Percentiles rank a stretch among this genome's conserved stretches.
These are phyloP conservation scores for Cryptophagus acutangulus DNA, from an alignment of 2,888 invertebrate species.

Conservation along the genomic window DNA sequence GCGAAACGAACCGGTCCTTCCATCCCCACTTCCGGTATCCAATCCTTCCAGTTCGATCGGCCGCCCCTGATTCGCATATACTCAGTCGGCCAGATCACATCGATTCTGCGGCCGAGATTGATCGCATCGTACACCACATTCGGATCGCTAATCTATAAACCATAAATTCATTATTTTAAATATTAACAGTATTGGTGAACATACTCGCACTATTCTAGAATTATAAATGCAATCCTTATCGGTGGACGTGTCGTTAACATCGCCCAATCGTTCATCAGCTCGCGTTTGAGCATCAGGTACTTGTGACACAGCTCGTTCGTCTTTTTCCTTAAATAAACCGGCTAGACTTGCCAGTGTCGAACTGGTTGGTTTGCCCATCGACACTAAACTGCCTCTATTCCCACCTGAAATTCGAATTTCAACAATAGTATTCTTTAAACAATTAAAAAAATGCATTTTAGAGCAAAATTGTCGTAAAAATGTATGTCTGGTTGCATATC, in stretches of 20 bases:
- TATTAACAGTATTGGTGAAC: constrained; percentile 7
- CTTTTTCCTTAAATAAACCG: constrained; percentile 62
- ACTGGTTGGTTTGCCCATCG: constrained; percentile 83
- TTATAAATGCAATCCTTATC: constrained; percentile 13
- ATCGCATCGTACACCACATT: constrained; percentile 84
- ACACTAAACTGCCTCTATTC: constrained; percentile 76
- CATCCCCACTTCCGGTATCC: constrained; percentile 89
- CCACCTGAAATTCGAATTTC: constrained; percentile 50
- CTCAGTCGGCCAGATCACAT: constrained; percentile 95
- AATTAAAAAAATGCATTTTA: too few species aligned
- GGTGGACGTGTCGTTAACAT: constrained; percentile 35
- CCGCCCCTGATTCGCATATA: constrained; percentile 83
- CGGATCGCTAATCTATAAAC: constrained; percentile 55
- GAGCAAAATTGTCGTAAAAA: too few species aligned
- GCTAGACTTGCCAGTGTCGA: constrained; percentile 79
- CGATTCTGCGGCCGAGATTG: constrained; percentile 83
- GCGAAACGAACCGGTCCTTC: constrained; percentile 66
- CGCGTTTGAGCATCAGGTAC: constrained; percentile 36
- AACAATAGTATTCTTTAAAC: too few species aligned
- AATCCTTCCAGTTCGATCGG: constrained; percentile 81
- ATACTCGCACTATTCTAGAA: constrained; percentile 32
- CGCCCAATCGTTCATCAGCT: constrained; percentile 38
- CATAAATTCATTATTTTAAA: neutral
- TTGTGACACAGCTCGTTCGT: constrained; percentile 43
- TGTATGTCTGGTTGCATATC: too few species aligned